Conservation (phyloP, 2,113 vertebrate species). For the Dasypus novemcinctus region DNA sequence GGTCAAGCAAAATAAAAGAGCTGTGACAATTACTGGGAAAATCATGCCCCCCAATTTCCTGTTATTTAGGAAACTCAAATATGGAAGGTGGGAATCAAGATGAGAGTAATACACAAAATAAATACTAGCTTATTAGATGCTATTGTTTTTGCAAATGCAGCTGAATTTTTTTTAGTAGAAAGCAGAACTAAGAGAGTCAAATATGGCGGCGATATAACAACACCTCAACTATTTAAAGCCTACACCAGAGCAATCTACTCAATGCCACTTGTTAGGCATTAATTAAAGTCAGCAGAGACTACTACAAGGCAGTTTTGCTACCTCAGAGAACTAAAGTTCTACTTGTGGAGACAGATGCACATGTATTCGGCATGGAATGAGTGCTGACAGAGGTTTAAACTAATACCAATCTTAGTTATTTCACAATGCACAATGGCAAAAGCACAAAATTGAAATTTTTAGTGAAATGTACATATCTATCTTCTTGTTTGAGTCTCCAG, state of each 20-base stretch:
- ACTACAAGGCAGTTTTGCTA: background rate
- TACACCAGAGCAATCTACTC: background rate
- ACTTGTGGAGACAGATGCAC: background rate
- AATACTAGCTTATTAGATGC: background rate
- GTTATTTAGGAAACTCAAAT: background rate
- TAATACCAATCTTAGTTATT: background rate
- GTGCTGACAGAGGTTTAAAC: background rate
- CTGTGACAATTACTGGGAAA: background rate
- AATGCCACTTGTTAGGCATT: background rate
- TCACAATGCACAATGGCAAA: background rate
- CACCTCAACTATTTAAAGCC: background rate
- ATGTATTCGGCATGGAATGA: background rate
- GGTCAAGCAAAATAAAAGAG: background rate
- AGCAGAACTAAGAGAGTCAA: background rate
- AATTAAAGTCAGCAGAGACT: background rate
- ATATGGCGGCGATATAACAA: background rate
- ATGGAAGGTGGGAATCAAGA: background rate
- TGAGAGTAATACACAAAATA: background rate
- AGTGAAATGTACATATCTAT: background rate
- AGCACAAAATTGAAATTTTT: conserved; percentile 3
- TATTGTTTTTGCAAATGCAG: background rate
- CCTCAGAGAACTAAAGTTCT: background rate
- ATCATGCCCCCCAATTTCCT: background rate
- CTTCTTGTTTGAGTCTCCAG: background rate
- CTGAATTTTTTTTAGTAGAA: conserved; percentile 30